Evolutionary conservation across 2,888 invertebrate genomes (phyloP), one percentile per base, ranked within the genome.

Genomic region (Pharmacophagus antenor): DNA sequence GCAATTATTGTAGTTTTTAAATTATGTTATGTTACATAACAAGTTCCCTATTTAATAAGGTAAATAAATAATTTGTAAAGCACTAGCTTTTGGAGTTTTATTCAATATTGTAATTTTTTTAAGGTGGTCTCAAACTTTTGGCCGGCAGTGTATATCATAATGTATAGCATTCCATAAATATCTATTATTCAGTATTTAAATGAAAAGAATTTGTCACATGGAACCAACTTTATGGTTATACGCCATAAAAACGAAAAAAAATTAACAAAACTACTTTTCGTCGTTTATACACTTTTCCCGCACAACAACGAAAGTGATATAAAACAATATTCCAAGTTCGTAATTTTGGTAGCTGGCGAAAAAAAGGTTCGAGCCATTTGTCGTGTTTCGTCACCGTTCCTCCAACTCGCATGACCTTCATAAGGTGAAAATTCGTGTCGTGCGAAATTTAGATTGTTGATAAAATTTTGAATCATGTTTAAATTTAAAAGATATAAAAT

Each of bases 361-460:
- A 48, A 49, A 46, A 31, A 27, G 22, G 47, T 31, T 55, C 41
- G 49, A 58, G 18, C n/a, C 22, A 37, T 54, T 21, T 48, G 31
- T 27, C 60, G 56, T 54, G 57, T 53, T 25, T 51, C 42, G n/a
- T 22, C 7, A 31, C 20, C 22, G 44, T 58, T 46, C 21, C 22
- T 41, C 10, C 12, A 27, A 12, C 15, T 22, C 25, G 27, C 25
- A 25, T 23, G 59, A 56, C 58, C 48, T 55, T 48, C 50, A 49
- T 58, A 63, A 59, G 48, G 59, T 57, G 54, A 52, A 61, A 27
- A 47, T 47, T 59, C 37, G 21, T 53, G 21, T 41, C 48, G 46
- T 51, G 57, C 63, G 53, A 60, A 65, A 62, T 62, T 22, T 48
- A 50, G 49, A 56, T 54, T 8, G 20, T 3, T 17, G 18, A 53